phyloP scores from a whole-genome alignment of 2,888 invertebrate genomes.

The Melieria omissa region DNA sequence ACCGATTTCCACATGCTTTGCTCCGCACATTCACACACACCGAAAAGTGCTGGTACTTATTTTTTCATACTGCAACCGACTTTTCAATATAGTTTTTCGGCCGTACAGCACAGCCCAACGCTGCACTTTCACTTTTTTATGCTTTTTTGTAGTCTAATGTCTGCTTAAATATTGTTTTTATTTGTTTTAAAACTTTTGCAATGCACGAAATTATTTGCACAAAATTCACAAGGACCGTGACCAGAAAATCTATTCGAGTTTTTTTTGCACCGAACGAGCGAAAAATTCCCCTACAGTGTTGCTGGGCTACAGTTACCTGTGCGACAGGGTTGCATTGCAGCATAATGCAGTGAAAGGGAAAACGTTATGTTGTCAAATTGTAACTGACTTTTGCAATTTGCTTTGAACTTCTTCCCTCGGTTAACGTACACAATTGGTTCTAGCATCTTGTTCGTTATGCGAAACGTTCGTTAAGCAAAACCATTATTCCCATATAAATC shows the following conservation, averaged over 20 bases:
- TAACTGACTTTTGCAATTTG: too few relatives aligned
- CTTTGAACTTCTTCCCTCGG: too few relatives aligned
- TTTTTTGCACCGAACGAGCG: slow-evolving; percentile 22
- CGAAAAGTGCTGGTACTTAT: slow-evolving; percentile 24
- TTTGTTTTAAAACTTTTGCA: slow-evolving; percentile 32
- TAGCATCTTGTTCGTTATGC: too few relatives aligned
- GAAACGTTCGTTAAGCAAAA: too few relatives aligned
- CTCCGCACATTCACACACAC: slow-evolving; percentile 23
- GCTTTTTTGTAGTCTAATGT: slow-evolving; percentile 20
- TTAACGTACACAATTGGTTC: too few relatives aligned
- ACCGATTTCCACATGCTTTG: slow-evolving; percentile 16
- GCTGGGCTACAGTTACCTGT: not conserved
- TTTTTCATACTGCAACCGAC: slow-evolving; percentile 25
- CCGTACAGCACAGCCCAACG: not conserved
- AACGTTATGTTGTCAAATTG: too few relatives aligned
- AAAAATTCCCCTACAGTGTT: slow-evolving; percentile 2
- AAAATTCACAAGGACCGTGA: slow-evolving; percentile 45
- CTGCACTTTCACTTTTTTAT: slow-evolving; percentile 13
- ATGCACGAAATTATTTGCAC: slow-evolving; percentile 42
- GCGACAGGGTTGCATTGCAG: not conserved
- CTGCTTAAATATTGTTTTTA: slow-evolving; percentile 32
- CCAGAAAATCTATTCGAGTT: slow-evolving; percentile 38
- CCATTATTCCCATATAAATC: too few relatives aligned
- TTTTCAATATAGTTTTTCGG: slow-evolving; percentile 26
- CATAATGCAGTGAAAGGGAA: too few relatives aligned